Evolutionary conservation across 2,113 vertebrate species (phyloP).

Genomic region (Odocoileus hemionus): DNA sequence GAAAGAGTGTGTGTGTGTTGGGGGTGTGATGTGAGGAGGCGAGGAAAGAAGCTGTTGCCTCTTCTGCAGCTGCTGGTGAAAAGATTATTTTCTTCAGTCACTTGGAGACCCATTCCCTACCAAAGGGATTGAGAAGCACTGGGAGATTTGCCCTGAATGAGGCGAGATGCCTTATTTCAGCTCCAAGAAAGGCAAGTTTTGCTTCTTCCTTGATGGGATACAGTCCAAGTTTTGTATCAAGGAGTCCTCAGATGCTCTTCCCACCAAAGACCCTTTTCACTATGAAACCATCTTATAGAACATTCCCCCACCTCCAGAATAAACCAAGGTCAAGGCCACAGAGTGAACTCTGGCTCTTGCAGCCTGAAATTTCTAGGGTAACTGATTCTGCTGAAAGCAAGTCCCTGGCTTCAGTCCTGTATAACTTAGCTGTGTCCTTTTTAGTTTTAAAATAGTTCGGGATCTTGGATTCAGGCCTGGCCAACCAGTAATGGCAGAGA

Average conservation of each 20-base stretch:
- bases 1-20: not conserved
- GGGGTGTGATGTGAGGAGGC: not conserved
- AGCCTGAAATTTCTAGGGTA: not conserved
- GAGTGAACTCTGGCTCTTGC: not conserved
- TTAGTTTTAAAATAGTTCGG: constrained; percentile 24
- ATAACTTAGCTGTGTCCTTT: not conserved
- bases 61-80: not conserved
- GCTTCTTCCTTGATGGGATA: not conserved
- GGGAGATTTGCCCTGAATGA: not conserved
- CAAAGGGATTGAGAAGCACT: fast-evolving
- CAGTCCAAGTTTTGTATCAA: not conserved
- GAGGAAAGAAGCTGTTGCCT: not conserved
- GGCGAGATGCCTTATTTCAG: not conserved
- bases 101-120: not conserved
- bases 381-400: not conserved
- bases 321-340: not conserved
- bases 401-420: not conserved
- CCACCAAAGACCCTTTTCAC: not conserved
- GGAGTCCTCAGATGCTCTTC: not conserved
- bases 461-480: not conserved
- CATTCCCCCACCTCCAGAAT: not conserved
- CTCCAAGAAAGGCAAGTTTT: not conserved
- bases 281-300: not conserved
- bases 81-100: not conserved
- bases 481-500: not conserved